Base-by-base conservation (phyloP, 2,888 invertebrate genomes). In the Isoperla grammatica region DNA sequence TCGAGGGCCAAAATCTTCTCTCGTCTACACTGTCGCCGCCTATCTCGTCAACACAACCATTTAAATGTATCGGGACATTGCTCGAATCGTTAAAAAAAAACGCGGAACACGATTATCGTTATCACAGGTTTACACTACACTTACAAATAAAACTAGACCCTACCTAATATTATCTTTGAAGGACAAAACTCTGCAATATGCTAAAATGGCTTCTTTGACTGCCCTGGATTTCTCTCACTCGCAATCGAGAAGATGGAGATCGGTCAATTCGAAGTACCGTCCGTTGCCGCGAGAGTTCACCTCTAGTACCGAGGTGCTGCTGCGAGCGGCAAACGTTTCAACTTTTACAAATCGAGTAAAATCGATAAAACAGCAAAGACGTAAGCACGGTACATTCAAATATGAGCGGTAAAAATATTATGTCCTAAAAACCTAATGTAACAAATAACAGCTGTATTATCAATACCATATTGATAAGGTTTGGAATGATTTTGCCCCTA, bases 201-300 rank as follows among this genome's bases (percentile, higher is more conserved):
- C 66, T 64, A 66, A 68, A 67, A 68, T 67, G 67, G 67, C 68
- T 66, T 60, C 65, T 53, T 37, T 50, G 66, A 62, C 59, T 48
- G 65, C 63, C 67, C 67, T 66, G 65, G 67, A 68, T 67, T 68
- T 68, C 53, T 66, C 68, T 66, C 65, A 63, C 66, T 67, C 64
- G 64, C 65, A 65, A 63, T 63, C 63, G 64, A 67, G 65, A 64
- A 65, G 64, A 64, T 60, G 65, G 63, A 65, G 63, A 62, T 64
- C 60, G 68, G 69, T 69, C 68, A 69, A 69, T 68, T 66, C 9
- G 63, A 61, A 67, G 68, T 69, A 65, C 48, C 56, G 12, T 45
- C 50, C 58, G 23, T 40, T 43, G 45, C 62, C 65, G 62, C 56
- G 57, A 66, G 65, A 57, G 56, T 19, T 65, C 64, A 64, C 59